These are phyloP conservation scores for Caenorhabditis angaria DNA, from an alignment of 2,888 invertebrate genomes.

Conservation along the genomic window DNA sequence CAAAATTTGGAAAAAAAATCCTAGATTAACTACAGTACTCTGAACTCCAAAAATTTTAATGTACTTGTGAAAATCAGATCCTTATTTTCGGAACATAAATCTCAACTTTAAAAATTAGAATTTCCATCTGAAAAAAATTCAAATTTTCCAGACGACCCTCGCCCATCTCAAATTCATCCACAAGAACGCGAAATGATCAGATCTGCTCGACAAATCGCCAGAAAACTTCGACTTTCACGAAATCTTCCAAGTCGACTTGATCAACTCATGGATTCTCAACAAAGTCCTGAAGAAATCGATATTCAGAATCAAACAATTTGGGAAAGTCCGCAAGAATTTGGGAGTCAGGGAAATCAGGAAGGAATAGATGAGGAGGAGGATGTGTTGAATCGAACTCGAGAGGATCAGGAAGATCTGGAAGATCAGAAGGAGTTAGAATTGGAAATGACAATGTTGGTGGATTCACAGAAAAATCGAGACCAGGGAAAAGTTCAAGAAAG, in stretches of 20 bases:
- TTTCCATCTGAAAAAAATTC: background rate
- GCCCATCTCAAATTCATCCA: constrained; percentile 23
- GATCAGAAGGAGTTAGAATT: constrained; percentile 2
- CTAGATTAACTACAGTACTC: too few relatives aligned
- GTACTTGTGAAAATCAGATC: too few relatives aligned
- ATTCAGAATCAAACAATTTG: constrained; percentile 22
- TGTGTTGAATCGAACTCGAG: constrained; percentile 4
- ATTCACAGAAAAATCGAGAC: background rate
- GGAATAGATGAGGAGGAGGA: constrained; percentile 4
- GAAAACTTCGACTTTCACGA: constrained; percentile 22
- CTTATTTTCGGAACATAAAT: too few relatives aligned
- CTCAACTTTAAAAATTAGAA: too few relatives aligned
- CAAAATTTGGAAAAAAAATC: too few relatives aligned
- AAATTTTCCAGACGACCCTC: constrained; percentile 22
- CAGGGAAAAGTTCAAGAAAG: background rate
- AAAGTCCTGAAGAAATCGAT: background rate
- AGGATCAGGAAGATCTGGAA: constrained; percentile 16
- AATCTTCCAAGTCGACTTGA: constrained; percentile 29
- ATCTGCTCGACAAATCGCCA: constrained; percentile 32
- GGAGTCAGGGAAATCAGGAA: constrained; percentile 13
- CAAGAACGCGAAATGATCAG: constrained; percentile 45
- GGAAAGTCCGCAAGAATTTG: constrained; percentile 26
- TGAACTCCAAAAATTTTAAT: too few relatives aligned
- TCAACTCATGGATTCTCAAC: constrained; percentile 20
- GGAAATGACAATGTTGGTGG: background rate